Percentiles rank a stretch among this genome's conserved stretches.
Evolutionary conservation across 2,797 vertebrate species (phyloP).

Genomic region (Myiothlypis chrysogaster): DNA sequence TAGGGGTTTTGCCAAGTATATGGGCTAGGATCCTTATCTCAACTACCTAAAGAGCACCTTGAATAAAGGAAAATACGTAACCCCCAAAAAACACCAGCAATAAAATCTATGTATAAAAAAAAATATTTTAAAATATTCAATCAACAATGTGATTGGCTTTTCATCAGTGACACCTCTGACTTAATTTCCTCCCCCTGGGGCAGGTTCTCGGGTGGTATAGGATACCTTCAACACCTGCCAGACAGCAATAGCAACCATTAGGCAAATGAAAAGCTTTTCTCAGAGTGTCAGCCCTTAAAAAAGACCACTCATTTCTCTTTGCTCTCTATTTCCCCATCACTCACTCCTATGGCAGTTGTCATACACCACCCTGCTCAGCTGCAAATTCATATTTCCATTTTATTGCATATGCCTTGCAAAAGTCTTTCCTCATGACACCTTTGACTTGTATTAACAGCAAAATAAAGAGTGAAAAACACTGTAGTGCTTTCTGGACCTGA

Average conservation of each 20-base stretch:
- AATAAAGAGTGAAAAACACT: not conserved
- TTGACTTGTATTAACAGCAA: not conserved
- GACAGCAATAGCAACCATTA: not conserved
- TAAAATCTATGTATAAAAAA: not conserved
- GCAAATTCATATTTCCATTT: not conserved
- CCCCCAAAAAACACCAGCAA: not conserved
- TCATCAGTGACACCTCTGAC: not conserved
- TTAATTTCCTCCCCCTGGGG: not conserved
- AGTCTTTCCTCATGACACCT: not conserved
- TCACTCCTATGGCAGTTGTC: not conserved
- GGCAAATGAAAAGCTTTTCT: not conserved
- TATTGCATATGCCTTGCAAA: not conserved
- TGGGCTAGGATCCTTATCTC: no score
- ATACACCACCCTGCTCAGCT: not conserved
- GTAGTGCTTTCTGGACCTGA: not conserved
- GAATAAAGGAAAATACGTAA: not conserved
- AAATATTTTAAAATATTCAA: accelerated
- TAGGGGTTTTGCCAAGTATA: no score
- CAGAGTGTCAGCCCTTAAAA: not conserved
- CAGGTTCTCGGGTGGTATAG: not conserved
- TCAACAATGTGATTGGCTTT: not conserved
- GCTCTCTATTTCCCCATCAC: not conserved
- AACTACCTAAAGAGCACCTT: not conserved
- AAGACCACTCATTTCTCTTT: not conserved
- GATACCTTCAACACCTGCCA: not conserved